phyloP scores from a whole-genome alignment of 1,140 invertebrate species.

The Branchinecta lindahli region DNA sequence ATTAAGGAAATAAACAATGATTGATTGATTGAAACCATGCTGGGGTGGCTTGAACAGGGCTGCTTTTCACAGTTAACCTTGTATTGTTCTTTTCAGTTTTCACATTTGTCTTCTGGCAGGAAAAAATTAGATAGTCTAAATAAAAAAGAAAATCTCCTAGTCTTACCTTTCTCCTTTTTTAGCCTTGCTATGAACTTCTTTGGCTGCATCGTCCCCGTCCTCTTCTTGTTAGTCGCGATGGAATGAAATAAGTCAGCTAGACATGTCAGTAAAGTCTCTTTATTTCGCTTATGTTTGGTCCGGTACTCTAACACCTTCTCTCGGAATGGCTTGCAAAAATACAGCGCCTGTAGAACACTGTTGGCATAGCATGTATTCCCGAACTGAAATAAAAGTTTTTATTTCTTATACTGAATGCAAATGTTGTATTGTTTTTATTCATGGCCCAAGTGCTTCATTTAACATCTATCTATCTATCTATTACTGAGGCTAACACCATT shows the following conservation, averaged over 20 bases:
- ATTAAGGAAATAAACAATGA: too few relatives aligned
- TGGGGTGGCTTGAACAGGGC: too few relatives aligned
- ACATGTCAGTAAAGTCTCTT: slow-evolving; percentile 93
- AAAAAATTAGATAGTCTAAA: too few relatives aligned
- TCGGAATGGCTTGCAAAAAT: slow-evolving; percentile 96
- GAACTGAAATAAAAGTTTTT: slow-evolving; percentile 90
- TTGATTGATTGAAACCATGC: too few relatives aligned
- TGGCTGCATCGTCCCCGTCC: slow-evolving; percentile 96
- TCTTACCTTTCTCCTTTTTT: slow-evolving; percentile 84
- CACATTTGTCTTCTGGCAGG: too few relatives aligned
- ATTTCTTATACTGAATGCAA: neutral
- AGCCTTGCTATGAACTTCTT: slow-evolving; percentile 98
- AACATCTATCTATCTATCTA: neutral
- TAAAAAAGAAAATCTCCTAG: too few relatives aligned
- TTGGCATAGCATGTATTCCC: slow-evolving; percentile 99
- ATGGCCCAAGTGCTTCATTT: neutral
- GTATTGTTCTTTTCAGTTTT: too few relatives aligned
- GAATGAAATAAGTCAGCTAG: slow-evolving; percentile 96
- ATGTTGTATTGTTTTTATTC: neutral
- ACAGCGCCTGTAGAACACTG: slow-evolving; percentile 95
- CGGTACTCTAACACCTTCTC: slow-evolving; percentile 98
- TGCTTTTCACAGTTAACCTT: too few relatives aligned
- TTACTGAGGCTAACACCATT: neutral
- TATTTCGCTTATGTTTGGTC: slow-evolving; percentile 89
- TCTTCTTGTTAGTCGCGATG: slow-evolving; percentile 98